Evolutionary conservation across 2,888 invertebrate genomes (phyloP), one percentile per base, ranked within the genome.

Genomic region (Pammene aurita): DNA sequence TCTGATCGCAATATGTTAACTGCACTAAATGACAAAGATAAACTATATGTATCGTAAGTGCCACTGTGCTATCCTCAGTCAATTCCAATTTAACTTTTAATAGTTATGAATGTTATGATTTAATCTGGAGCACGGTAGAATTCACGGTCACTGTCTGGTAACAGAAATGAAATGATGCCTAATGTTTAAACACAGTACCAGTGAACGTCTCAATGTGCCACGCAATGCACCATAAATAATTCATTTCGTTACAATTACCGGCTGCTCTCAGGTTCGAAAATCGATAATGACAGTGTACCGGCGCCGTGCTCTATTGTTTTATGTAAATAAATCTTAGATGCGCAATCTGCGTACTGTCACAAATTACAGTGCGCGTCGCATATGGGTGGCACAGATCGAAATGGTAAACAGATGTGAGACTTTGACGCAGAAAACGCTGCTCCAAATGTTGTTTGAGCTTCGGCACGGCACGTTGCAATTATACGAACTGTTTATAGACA

Each of bases 311-410:
- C 82, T 84, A 84, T 87, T 87, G 85, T 89, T 86, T 86, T 80
- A 85, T 80, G 87, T 86, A 87, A 88, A 92, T 92, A 92, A 89
- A 92, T 90, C 89, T 87, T 77, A 79, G 75, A 76, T 71, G 77
- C 75, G 80, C 81, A 82, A 84, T 82, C 79, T 78, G 73, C 77
- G 81, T 80, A 77, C 80, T 85, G 85, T 87, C 85, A 81, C 84
- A 90, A 89, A 91, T 91, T 90, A 89, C 82, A 87, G 82, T 83
- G 74, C 78, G 78, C 79, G 80, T 83, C 79, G 86, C 83, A 84
- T 85, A 83, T 84, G 81, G 81, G 84, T 63, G 46, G 26, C 14
- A 14, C 38, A 64, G 56, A 55, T 56, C 18, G 0, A 26, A 13
- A 26, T 41, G 46, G 41, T 48, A 60, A 38, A 60, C 69, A 69